Evolutionary conservation across 2,113 vertebrate genomes (phyloP).

Genomic region (Cairina moschata): DNA sequence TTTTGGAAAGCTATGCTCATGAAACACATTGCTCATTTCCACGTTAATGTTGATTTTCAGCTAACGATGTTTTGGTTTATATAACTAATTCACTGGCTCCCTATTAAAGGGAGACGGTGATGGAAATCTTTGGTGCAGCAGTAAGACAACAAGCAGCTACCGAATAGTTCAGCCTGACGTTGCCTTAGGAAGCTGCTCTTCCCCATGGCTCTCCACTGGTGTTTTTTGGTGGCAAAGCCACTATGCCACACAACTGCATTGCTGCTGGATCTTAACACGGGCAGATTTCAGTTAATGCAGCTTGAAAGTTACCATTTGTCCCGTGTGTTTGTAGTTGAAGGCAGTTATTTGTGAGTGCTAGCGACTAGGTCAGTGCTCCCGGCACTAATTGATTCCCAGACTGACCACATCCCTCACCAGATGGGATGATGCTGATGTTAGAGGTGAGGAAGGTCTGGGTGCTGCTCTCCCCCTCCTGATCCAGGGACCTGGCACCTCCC

Average conservation of each 20-base stretch:
- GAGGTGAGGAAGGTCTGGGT: rapidly evolving
- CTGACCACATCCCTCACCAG: rapidly evolving
- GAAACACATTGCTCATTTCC: background rate
- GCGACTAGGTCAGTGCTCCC: rapidly evolving
- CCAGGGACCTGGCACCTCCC: background rate
- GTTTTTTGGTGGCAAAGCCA: background rate
- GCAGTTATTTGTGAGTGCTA: background rate
- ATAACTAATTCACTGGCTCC: rapidly evolving
- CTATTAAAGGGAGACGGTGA: rapidly evolving
- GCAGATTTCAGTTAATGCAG: background rate
- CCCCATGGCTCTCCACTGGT: background rate
- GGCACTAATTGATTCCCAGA: background rate
- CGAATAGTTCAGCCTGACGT: rapidly evolving
- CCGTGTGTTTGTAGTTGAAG: background rate
- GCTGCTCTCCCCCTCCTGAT: background rate
- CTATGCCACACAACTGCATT: background rate
- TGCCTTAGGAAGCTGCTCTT: background rate
- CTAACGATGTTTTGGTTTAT: background rate
- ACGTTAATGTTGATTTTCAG: rapidly evolving
- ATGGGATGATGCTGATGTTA: rapidly evolving
- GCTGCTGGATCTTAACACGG: background rate
- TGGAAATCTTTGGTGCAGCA: background rate
- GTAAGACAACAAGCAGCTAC: rapidly evolving
- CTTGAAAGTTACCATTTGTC: background rate
- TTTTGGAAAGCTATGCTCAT: rapidly evolving